Evolutionary conservation across 2,113 vertebrate genomes (phyloP), one percentile per base, ranked within the genome.

Genomic region (Trichomycterus rosablanca): DNA sequence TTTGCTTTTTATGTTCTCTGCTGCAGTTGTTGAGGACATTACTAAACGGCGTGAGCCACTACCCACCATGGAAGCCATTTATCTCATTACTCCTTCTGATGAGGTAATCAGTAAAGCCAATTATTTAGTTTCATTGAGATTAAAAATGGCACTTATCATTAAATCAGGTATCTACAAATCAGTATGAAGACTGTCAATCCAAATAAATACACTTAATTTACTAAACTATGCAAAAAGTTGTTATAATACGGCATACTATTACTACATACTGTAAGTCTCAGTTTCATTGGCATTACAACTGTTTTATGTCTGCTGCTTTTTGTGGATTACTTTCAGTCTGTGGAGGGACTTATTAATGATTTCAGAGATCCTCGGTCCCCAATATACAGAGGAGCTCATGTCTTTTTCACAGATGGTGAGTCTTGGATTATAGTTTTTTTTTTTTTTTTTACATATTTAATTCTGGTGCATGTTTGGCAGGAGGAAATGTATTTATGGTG

Each of bases 351-450:
- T 73, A 95, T 98, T 75, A 87, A 80, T 0, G 96, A 99, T 85
- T 99, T 98, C 77, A 91, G 94, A 83, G 94, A 99, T 61, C 92
- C 96, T 0, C 84, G 84, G 2, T 75, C 84, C 15, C 89, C 89
- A 2, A 88, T 89, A 66, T 99, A 99, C 76, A 83, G 87, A 81
- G 94, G 86, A 19, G 93, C 94, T 2, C 95, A 99, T 0, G 92
- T 98, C 74, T 99, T 97, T 88, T 99, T 98, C 83, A 97, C 95
- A 0, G 94, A 98, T 80, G 92, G 96, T 99, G 74, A 95, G 96
- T 91, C 58, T 15, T 5, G 30, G 9, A 10, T 14, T 14, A 9
- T 14, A 20, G 8, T 9, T 1, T 28, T 34, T 59, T 14, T 34
- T 34, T 59, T 14, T 34, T 30, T 5, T 28, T 10, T 6, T 14